Evolutionary conservation across 2,888 invertebrate genomes (phyloP).

Genomic region (Oscheius sp.): DNA sequence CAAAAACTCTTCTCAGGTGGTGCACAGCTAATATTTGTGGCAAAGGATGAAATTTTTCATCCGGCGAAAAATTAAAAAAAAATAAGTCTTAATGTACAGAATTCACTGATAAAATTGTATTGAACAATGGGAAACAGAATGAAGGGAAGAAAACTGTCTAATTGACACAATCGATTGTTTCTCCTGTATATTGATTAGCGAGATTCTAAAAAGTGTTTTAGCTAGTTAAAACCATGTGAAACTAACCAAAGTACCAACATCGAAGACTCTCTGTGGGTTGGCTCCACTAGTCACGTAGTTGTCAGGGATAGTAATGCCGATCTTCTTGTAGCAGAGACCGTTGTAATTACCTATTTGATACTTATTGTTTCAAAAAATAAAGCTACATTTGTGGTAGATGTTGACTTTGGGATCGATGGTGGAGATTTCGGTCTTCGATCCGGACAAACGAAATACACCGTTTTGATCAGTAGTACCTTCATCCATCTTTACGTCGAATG

Average conservation of each 20-base stretch:
- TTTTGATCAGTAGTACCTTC: constrained; percentile 43
- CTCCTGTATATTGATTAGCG: constrained; percentile 54
- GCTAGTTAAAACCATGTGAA: too few species aligned
- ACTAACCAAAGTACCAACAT: constrained; percentile 53
- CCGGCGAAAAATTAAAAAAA: background rate
- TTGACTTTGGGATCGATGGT: constrained; percentile 46
- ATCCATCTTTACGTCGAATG: constrained; percentile 42
- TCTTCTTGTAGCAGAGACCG: constrained; percentile 53
- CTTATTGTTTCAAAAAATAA: constrained; percentile 43
- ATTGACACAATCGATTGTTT: constrained; percentile 53
- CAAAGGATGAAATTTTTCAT: background rate
- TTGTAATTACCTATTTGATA: constrained; percentile 59
- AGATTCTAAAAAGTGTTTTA: too few species aligned
- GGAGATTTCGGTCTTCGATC: constrained; percentile 48
- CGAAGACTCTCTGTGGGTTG: constrained; percentile 48
- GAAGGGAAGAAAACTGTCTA: background rate
- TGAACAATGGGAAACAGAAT: too few species aligned
- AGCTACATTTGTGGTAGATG: background rate
- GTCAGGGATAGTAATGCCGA: constrained; percentile 58
- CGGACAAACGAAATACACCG: constrained; percentile 47
- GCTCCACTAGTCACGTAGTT: constrained; percentile 48
- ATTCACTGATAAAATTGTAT: background rate
- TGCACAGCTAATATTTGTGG: background rate
- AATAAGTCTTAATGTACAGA: background rate
- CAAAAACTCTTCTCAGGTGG: background rate